A percentile compares a stretch with the other conserved stretches of the same genome.
phyloP scores from a whole-genome alignment of 2,888 invertebrate genomes.

The Spilosoma lubricipeda region DNA sequence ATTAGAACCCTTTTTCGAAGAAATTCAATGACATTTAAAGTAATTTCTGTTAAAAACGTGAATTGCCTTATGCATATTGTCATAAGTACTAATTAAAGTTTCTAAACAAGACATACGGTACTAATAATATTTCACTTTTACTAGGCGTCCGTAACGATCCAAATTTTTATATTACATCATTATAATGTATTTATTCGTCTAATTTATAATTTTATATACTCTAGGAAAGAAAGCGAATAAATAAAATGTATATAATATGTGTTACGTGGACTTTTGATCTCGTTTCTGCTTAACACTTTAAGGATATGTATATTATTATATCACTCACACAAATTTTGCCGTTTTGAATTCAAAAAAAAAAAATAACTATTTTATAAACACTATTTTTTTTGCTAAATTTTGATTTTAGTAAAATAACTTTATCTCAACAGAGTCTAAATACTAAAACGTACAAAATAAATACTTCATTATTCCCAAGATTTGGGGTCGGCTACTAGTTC shows the following conservation, averaged over 20 bases:
- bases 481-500: no score
- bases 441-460: no score
- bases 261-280: slow-evolving; percentile 24
- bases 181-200: slow-evolving; percentile 21
- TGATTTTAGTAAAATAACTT: background rate
- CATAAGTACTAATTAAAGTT: slow-evolving; percentile 14
- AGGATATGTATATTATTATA: background rate
- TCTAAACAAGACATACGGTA: slow-evolving; percentile 25
- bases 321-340: background rate
- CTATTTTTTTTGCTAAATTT: background rate
- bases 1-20: no score
- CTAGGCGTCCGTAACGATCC: slow-evolving; percentile 31
- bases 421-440: no score
- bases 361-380: background rate
- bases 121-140: slow-evolving; percentile 22
- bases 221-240: slow-evolving; percentile 23
- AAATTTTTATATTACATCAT: slow-evolving; percentile 34
- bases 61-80: background rate
- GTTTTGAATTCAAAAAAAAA: background rate
- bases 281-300: background rate
- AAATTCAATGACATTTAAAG: no score
- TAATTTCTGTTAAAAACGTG: background rate
- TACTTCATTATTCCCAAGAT: no score
- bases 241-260: slow-evolving; percentile 8
- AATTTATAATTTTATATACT: slow-evolving; percentile 28